These are phyloP conservation scores for Vulpes lagopus DNA, from an alignment of 2,113 vertebrate genomes.

Conservation along the genomic window DNA sequence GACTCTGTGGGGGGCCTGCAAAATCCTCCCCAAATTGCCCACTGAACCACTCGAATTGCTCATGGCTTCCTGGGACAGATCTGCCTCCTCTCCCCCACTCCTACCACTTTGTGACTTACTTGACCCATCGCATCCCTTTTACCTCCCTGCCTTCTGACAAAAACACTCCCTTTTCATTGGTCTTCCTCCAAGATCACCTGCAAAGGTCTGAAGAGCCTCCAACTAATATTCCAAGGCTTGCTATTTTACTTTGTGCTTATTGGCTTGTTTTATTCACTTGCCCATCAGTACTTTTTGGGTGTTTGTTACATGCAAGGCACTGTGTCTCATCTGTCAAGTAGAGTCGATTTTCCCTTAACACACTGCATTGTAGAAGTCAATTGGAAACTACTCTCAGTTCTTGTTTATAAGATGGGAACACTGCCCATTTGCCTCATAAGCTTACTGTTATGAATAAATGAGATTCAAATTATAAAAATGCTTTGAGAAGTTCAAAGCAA, in stretches of 20 bases:
- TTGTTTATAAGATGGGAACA: neutral
- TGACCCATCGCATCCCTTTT: neutral
- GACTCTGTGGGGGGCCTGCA: neutral
- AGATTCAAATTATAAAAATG: constrained; percentile 9
- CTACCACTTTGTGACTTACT: neutral
- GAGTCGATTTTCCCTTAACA: neutral
- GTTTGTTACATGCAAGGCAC: neutral
- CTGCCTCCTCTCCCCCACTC: neutral
- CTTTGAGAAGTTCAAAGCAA: constrained; percentile 46
- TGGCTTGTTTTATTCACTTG: neutral
- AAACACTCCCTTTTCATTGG: neutral
- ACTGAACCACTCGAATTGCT: neutral
- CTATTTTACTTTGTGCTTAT: neutral
- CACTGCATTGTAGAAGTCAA: neutral
- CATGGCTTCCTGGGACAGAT: neutral
- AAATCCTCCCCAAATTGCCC: neutral
- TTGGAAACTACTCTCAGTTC: neutral
- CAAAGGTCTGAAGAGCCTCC: neutral
- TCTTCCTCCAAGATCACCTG: neutral
- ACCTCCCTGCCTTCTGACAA: neutral
- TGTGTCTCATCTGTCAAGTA: neutral
- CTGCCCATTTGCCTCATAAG: neutral
- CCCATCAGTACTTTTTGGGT: neutral
- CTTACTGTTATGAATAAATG: constrained; percentile 13
- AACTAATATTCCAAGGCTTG: neutral